A percentile compares a stretch with the other conserved stretches of the same genome.
Evolutionary conservation across 2,888 invertebrate species (phyloP).

Genomic region (Odontothrips loti): DNA sequence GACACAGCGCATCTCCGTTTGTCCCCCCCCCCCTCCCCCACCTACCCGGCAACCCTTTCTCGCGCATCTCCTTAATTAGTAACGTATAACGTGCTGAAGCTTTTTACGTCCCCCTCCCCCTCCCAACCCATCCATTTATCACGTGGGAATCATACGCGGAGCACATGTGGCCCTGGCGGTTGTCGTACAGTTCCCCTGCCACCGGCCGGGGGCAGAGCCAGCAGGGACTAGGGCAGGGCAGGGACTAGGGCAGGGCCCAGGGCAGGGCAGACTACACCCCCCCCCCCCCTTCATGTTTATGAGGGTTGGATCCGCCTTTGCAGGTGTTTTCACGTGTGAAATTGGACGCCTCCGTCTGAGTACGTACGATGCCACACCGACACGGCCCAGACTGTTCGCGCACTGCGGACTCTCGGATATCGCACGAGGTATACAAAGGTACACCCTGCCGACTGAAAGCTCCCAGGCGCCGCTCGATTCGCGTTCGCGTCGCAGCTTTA

Average conservation of each 20-base stretch:
- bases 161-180: neutral
- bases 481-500: too few relatives aligned
- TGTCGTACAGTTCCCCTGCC: too few relatives aligned
- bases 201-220: too few relatives aligned
- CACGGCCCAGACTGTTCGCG: neutral
- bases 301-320: too few relatives aligned
- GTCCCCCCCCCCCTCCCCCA: neutral
- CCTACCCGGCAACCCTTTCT: neutral
- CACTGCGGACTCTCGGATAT: too few relatives aligned
- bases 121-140: conserved; percentile 11
- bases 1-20: neutral
- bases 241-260: too few relatives aligned
- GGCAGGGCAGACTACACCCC: neutral
- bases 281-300: neutral
- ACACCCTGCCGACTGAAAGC: too few relatives aligned
- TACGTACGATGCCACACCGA: too few relatives aligned
- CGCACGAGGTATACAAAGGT: too few relatives aligned
- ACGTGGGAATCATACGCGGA: neutral
- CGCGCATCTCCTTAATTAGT: conserved; percentile 17
- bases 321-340: too few relatives aligned
- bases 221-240: neutral
- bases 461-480: too few relatives aligned
- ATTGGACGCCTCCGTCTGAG: too few relatives aligned
- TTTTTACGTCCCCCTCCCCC: neutral
- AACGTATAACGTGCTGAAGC: neutral